Evolutionary conservation across 2,797 vertebrate species (phyloP), one percentile per base, ranked within the genome.

Genomic region (Parotocinclus haroldoi): DNA sequence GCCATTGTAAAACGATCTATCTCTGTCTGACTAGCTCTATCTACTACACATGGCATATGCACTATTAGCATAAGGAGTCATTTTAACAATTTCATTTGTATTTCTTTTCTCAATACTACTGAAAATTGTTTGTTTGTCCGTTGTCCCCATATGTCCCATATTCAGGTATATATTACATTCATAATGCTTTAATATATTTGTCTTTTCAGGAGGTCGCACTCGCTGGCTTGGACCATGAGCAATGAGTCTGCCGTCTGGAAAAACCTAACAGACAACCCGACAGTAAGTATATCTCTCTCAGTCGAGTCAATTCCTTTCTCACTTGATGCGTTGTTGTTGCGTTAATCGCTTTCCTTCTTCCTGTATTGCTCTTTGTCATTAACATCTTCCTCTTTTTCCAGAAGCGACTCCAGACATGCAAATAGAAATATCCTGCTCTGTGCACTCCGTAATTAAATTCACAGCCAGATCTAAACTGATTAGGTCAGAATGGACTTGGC

Each of bases 231-330:
- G 92, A 96, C 92, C 86, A 93, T 94, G 86, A 96, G 90, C 92
- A 89, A 95, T 95, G 93, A 92, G 81, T 92, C 91, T 85, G 88
- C 89, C 82, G 77, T 92, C 74, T 96, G 94, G 95, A 94, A 93
- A 86, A 94, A 91, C 84, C 78, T 89, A 81, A 93, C 94, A 71
- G 89, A 91, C 75, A 92, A 85, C 81, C 83, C 91, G 78, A 95
- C 95, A 74, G 96, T 98, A 87, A 93, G 95, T 89, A 68, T 50
- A 51, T 55, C 12, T 17, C 19, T 9, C 19, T 4, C 56, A 62
- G 78, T 76, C n/a, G n/a, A 80, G 69, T 27, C 5, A 2, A 27
- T 27, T 27, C 5, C 27, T 27, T 27, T 62, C 63, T 38, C 74
- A 42, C 17, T n/a, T n/a, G n/a, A n/a, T n/a, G 37, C 56, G 0